Conservation (phyloP, 2,888 invertebrate species). For the Podabrus alpinus region DNA sequence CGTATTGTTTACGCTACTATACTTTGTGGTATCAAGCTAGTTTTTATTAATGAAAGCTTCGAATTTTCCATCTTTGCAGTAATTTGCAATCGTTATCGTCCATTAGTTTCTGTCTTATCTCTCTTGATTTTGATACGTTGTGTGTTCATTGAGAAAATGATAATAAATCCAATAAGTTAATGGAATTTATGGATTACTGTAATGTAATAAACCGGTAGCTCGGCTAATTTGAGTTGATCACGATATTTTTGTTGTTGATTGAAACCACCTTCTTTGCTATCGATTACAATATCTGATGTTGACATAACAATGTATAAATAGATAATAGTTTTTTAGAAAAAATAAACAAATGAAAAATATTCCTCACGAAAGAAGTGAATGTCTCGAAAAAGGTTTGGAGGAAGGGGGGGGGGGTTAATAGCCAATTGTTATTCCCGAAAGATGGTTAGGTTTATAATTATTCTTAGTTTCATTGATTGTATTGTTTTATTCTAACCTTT, state of each 20-base stretch:
- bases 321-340: not conserved
- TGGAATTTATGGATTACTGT: constrained; percentile 17
- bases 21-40: not conserved
- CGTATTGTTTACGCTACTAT: not conserved
- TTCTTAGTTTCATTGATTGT: no score
- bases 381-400: no score
- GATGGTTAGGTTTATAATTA: no score
- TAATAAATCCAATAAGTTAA: constrained; percentile 26
- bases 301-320: not conserved
- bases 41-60: not conserved
- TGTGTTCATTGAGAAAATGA: constrained; percentile 21
- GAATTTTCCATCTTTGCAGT: constrained; percentile 1
- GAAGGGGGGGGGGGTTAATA: no score
- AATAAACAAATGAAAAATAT: not conserved
- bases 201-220: constrained; percentile 1
- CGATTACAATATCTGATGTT: not conserved
- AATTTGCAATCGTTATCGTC: constrained; percentile 11
- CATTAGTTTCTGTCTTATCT: constrained; percentile 3
- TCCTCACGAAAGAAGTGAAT: no score
- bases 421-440: no score
- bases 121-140: not conserved
- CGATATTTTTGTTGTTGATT: constrained; percentile 14
- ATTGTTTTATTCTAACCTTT: no score
- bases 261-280: not conserved
- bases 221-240: constrained; percentile 12